phyloP scores from a whole-genome alignment of 2,888 invertebrate genomes.

The Athetis lepigone region DNA sequence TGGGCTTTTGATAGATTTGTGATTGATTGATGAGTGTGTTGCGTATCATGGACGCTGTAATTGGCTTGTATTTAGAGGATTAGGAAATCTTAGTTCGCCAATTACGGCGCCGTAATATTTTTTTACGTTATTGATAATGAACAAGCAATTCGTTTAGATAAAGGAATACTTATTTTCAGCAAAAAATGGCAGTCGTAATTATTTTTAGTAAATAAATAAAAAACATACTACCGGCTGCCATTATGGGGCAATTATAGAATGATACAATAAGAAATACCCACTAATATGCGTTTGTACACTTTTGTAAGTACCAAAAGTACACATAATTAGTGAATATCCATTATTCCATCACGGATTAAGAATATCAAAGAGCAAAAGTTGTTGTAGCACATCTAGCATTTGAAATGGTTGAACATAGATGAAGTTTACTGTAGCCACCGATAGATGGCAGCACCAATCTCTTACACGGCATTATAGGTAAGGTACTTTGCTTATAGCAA shows the following conservation, averaged over 20 bases:
- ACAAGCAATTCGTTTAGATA: slow-evolving; percentile 3
- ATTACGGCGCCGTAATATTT: slow-evolving; percentile 15
- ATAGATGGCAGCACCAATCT: slow-evolving; percentile 48
- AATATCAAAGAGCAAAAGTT: background rate
- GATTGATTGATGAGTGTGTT: slow-evolving; percentile 37
- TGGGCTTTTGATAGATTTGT: slow-evolving; percentile 26
- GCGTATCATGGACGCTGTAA: slow-evolving; percentile 13
- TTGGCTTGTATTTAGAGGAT: slow-evolving; percentile 17
- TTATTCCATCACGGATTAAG: background rate
- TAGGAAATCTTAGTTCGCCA: background rate
- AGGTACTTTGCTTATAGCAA: background rate
- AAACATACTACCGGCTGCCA: background rate
- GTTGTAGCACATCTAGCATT: slow-evolving; percentile 4
- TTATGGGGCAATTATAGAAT: background rate
- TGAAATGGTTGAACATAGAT: background rate
- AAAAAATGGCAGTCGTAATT: background rate
- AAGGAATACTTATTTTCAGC: background rate
- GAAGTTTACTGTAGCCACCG: background rate
- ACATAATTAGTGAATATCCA: background rate
- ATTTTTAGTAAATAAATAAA: background rate
- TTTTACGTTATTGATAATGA: background rate
- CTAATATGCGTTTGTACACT: background rate
- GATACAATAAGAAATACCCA: background rate
- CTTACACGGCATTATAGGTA: background rate
- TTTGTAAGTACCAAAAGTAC: background rate